Conservation (phyloP, 2,888 invertebrate genomes). For the Geophilus truncorum region DNA sequence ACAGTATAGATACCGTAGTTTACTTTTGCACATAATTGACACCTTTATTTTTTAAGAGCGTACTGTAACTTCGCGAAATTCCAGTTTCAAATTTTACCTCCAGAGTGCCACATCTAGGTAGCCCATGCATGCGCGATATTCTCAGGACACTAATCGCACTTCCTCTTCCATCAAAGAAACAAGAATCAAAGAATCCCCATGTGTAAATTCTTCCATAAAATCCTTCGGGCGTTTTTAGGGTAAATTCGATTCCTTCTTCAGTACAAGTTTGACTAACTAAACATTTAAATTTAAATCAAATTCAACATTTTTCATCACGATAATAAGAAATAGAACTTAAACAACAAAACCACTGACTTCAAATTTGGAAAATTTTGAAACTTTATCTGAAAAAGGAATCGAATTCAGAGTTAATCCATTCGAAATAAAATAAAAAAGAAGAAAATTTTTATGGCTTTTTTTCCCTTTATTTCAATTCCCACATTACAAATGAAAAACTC, state of each 20-base stretch:
- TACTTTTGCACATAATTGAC: too few species aligned
- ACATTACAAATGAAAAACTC: background rate
- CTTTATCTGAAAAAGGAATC: background rate
- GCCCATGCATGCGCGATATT: conserved; percentile 77
- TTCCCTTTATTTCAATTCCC: conserved; percentile 7
- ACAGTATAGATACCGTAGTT: too few species aligned
- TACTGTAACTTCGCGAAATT: too few species aligned
- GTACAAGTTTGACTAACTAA: conserved; percentile 84
- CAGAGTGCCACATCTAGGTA: conserved; percentile 88
- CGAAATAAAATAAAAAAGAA: background rate
- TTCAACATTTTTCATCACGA: background rate
- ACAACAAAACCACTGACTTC: background rate
- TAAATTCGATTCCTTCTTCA: conserved; percentile 92
- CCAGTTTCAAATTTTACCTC: conserved; percentile 53
- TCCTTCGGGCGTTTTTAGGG: conserved; percentile 77
- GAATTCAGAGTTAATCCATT: background rate
- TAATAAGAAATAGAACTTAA: background rate
- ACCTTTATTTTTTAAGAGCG: too few species aligned
- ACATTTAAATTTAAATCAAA: background rate
- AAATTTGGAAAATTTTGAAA: background rate
- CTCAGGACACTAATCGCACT: conserved; percentile 74
- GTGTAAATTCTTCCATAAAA: conserved; percentile 87
- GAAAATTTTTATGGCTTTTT: background rate
- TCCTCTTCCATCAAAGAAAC: conserved; percentile 86
- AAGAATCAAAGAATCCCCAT: conserved; percentile 82